Evolutionary conservation across 2,888 invertebrate genomes (phyloP), one percentile per base, ranked within the genome.

Genomic region (Cephalotes varians): DNA sequence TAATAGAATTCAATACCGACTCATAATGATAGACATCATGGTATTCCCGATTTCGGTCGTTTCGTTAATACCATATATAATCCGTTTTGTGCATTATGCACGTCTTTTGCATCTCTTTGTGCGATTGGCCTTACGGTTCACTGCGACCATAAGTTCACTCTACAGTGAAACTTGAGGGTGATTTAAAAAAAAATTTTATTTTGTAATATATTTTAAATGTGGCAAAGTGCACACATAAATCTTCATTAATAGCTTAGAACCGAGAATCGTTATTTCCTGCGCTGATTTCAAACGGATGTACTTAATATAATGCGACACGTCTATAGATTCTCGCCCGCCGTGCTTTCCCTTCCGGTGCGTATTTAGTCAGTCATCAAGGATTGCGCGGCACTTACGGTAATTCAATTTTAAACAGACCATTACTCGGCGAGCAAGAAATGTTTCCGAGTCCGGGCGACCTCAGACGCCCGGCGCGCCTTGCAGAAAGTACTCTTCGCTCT

Each of bases 321-420:
- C 31, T 44, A 40, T 71, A 44, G 69, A 69, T 71, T 79, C 25
- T 54, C 25, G 28, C 37, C 25, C 47, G n/a, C 1, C 58, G 44
- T 34, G 21, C 49, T 34, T 58, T 44, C 28, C 28, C 15, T 58
- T 15, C 21, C 77, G 80, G 76, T 82, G 73, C 56, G 77, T 88
- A 81, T 88, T 83, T 79, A 88, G 86, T 77, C 64, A 87, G 86
- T 83, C 83, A 85, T 88, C 84, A 86, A 73, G 73, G 85, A 88
- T 88, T 81, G 76, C 81, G 71, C 83, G 82, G 86, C 86, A 83
- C 88, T 88, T 81, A 85, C 85, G 82, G 84, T 86, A 83, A 88
- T 88, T 86, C 83, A 84, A 88, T 86, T 88, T 89, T 87, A 85
- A 88, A 86, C 88, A 74, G 88, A 76, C 80, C 85, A 83, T 88